Conservation (phyloP, 1,140 invertebrate genomes). For the Ceratina australensis region DNA sequence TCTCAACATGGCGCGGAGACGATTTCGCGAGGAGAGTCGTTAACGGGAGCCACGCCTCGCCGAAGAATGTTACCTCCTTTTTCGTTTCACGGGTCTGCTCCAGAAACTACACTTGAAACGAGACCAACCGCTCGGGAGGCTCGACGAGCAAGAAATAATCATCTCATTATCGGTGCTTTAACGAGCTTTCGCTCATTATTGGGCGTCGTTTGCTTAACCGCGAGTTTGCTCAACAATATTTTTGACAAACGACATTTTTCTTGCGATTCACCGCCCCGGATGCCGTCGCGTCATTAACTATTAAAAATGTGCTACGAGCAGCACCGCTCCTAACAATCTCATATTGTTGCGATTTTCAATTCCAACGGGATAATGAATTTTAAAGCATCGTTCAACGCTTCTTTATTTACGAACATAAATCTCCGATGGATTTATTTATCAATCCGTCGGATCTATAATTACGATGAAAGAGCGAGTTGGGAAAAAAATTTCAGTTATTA, state of each 20-base stretch:
- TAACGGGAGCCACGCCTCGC: conserved; percentile 71
- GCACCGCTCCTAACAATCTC: no score
- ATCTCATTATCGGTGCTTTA: conserved; percentile 68
- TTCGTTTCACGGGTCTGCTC: conserved; percentile 46
- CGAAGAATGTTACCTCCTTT: conserved; percentile 52
- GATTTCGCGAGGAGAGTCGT: conserved; percentile 69
- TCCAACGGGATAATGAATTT: no score
- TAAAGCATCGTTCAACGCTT: no score
- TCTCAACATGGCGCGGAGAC: conserved; percentile 64
- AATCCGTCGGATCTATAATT: no score
- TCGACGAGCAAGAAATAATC: conserved; percentile 67
- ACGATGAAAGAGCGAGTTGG: no score
- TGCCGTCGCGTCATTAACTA: no score
- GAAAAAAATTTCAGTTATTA: no score
- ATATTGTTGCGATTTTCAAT: no score
- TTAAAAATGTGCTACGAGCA: no score
- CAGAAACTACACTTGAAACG: conserved; percentile 53
- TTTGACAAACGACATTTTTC: neutral
- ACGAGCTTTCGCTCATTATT: conserved; percentile 66
- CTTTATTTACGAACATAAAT: no score
- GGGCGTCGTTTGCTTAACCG: conserved; percentile 55
- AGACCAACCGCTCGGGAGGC: conserved; percentile 53
- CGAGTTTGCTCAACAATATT: neutral
- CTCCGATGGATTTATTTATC: no score
- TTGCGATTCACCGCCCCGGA: no score